phyloP scores from a whole-genome alignment of 2,113 vertebrate genomes.

The Bostrychus sinensis region DNA sequence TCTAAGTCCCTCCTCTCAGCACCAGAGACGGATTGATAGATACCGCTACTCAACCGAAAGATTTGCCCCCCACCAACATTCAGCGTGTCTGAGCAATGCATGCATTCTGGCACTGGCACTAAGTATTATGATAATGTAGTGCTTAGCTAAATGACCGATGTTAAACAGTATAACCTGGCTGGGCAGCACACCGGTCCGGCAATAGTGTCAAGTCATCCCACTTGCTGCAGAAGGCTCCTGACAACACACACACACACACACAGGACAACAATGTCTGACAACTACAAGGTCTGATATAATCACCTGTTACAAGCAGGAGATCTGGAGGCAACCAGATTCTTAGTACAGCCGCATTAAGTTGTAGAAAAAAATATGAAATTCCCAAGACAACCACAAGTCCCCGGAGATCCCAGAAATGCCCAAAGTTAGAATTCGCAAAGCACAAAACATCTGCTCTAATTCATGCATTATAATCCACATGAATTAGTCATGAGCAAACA shows the following conservation, averaged over 20 bases:
- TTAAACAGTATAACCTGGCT: conserved; percentile 73
- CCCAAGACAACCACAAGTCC: conserved; percentile 36
- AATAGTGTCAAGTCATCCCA: conserved; percentile 69
- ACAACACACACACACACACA: conserved; percentile 47
- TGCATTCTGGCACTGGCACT: conserved; percentile 69
- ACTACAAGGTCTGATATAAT: conserved; percentile 29
- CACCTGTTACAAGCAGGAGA: conserved; percentile 24
- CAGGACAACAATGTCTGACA: conserved; percentile 37
- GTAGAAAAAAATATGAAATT: conserved; percentile 27
- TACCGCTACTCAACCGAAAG: conserved; percentile 73
- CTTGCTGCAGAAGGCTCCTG: conserved; percentile 31
- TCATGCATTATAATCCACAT: conserved; percentile 48
- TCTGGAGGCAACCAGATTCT: conserved; percentile 15
- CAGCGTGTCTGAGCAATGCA: conserved; percentile 75
- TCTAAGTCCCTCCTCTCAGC: conserved; percentile 69
- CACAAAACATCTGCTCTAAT: conserved; percentile 51
- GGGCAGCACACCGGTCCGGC: conserved; percentile 46
- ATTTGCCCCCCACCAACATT: conserved; percentile 75
- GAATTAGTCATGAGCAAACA: conserved; percentile 64
- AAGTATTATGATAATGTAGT: conserved; percentile 78
- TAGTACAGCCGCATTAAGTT: conserved; percentile 3
- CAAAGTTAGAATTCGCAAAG: conserved; percentile 48
- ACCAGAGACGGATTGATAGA: conserved; percentile 74
- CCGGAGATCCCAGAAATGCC: conserved; percentile 28
- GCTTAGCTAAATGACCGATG: conserved; percentile 74